Percentiles rank a stretch among this genome's conserved stretches.
phyloP scores from a whole-genome alignment of 2,797 vertebrate genomes.

The Diceros bicornis region DNA sequence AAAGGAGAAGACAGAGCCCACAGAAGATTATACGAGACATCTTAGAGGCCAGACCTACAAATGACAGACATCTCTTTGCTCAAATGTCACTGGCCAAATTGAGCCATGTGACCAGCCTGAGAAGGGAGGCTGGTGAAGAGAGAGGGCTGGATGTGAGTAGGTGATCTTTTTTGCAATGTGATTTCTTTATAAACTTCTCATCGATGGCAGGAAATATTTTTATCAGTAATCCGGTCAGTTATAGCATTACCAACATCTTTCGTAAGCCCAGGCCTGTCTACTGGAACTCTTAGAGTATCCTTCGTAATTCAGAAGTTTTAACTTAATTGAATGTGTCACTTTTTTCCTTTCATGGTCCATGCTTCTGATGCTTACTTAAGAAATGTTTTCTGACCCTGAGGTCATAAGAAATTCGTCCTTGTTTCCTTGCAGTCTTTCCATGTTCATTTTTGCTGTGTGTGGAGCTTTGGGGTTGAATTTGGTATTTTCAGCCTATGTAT shows the following conservation, averaged over 20 bases:
- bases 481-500: not conserved
- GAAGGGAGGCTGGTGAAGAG: not conserved
- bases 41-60: not conserved
- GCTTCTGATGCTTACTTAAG: not conserved
- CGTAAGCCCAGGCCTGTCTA: not conserved
- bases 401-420: not conserved
- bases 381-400: not conserved
- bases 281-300: not conserved
- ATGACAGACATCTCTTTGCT: not conserved
- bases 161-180: not conserved
- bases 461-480: not conserved
- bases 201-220: not conserved
- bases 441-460: not conserved
- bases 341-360: not conserved
- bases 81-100: not conserved
- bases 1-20: not conserved
- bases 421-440: not conserved
- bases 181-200: not conserved
- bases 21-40: not conserved
- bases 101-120: not conserved
- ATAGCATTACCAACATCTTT: not conserved
- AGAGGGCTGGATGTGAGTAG: not conserved
- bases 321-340: not conserved
- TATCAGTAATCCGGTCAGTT: not conserved
- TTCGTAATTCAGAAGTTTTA: not conserved